phyloP scores from a whole-genome alignment of 2,797 vertebrate species.

The Thunnus albacares region DNA sequence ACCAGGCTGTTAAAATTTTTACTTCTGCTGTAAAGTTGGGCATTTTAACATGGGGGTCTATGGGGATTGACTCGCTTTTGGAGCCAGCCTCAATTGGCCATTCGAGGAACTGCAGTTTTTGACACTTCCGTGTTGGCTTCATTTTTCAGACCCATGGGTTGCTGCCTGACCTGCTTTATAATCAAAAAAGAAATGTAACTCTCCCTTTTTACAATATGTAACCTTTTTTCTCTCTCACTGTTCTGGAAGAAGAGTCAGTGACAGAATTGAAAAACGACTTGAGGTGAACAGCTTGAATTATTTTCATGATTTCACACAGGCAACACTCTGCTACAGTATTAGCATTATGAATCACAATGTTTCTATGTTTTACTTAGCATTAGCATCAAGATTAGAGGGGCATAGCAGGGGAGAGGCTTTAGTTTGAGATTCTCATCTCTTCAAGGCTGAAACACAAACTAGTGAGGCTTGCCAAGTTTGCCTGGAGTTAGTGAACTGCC shows the following conservation, averaged over 20 bases:
- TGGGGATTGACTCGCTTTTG: no score
- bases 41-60: no score
- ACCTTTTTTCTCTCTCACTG: not conserved
- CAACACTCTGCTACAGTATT: constrained; percentile 39
- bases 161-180: no score
- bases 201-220: no score
- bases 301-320: constrained; percentile 59
- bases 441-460: constrained; percentile 62
- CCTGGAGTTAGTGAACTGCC: constrained; percentile 69
- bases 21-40: no score
- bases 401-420: constrained; percentile 46
- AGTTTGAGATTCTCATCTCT: constrained; percentile 55
- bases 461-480: constrained; percentile 69
- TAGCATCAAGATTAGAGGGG: constrained; percentile 64
- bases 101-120: no score
- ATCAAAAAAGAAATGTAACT: no score
- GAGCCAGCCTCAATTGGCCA: no score
- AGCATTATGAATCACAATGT: constrained; percentile 54
- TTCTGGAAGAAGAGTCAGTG: constrained; percentile 42
- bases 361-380: constrained; percentile 65
- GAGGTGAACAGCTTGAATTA: constrained; percentile 59
- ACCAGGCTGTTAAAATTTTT: no score
- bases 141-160: no score
- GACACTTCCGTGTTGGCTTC: no score
- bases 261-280: constrained; percentile 53